These are phyloP conservation scores for Archips xylosteana DNA, from an alignment of 2,888 invertebrate genomes.

Conservation along the genomic window DNA sequence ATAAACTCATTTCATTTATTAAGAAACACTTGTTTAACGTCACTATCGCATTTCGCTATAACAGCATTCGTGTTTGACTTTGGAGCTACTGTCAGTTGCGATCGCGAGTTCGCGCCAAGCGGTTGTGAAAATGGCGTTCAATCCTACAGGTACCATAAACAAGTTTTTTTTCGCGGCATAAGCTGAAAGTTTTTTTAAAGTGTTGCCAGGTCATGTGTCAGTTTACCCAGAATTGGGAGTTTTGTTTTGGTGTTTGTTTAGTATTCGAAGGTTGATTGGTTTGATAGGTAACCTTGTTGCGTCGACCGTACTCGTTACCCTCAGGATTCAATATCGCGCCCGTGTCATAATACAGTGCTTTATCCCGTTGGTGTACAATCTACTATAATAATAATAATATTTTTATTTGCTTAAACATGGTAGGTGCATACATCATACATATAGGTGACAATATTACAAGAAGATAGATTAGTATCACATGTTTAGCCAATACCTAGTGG, in stretches of 20 bases:
- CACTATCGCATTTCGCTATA: conserved; percentile 5
- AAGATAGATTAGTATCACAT: too few species aligned
- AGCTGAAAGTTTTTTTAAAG: neutral
- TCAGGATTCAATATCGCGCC: too few species aligned
- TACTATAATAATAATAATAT: too few species aligned
- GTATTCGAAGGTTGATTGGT: neutral
- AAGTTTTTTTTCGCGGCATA: neutral
- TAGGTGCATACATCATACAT: too few species aligned
- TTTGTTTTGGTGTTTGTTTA: neutral
- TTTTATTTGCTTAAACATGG: too few species aligned
- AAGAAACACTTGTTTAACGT: neutral
- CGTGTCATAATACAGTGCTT: too few species aligned
- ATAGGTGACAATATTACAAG: too few species aligned
- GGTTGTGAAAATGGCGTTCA: conserved; percentile 28
- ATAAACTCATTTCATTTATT: neutral
- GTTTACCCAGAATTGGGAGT: neutral
- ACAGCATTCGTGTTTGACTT: neutral
- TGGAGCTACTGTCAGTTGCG: neutral
- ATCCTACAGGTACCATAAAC: conserved; percentile 18
- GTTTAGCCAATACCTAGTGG: too few species aligned
- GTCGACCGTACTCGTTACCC: too few species aligned
- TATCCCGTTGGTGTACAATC: too few species aligned
- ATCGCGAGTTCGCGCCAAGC: neutral
- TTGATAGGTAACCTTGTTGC: neutral
- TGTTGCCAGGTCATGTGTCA: neutral